phyloP scores from a whole-genome alignment of 2,797 vertebrate genomes.

The Falco naumanni region DNA sequence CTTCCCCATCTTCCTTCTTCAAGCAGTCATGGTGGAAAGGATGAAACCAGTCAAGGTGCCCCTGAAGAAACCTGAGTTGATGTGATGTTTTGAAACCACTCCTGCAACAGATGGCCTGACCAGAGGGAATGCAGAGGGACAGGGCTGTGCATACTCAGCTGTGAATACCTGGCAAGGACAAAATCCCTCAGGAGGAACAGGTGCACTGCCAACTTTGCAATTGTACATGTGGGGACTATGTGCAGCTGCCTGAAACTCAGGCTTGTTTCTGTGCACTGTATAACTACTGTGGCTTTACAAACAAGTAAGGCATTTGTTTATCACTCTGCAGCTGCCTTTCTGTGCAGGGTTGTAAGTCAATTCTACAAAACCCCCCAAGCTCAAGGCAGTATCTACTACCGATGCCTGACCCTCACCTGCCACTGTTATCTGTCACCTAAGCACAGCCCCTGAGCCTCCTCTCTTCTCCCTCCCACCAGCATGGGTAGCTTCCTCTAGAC shows the following conservation, averaged over 20 bases:
- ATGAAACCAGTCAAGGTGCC: neutral
- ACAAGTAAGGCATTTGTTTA: neutral
- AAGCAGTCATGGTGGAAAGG: neutral
- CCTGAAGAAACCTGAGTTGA: neutral
- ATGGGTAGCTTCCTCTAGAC: neutral
- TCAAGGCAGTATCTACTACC: neutral
- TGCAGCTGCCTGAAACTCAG: neutral
- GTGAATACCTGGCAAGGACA: neutral
- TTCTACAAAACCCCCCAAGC: neutral
- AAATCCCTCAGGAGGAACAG: neutral
- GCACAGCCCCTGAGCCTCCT: neutral
- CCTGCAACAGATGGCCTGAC: neutral
- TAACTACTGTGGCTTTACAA: neutral
- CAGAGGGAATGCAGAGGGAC: neutral
- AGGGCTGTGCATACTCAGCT: neutral
- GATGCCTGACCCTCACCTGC: neutral
- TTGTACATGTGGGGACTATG: accelerated
- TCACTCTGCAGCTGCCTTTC: neutral
- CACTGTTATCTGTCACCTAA: neutral
- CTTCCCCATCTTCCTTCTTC: neutral
- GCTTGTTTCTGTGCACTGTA: neutral
- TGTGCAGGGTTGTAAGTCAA: neutral
- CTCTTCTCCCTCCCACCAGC: neutral
- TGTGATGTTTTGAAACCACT: neutral
- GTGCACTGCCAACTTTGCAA: neutral